Evolutionary conservation across 2,113 vertebrate species (phyloP).

Genomic region (Myocastor coypus): DNA sequence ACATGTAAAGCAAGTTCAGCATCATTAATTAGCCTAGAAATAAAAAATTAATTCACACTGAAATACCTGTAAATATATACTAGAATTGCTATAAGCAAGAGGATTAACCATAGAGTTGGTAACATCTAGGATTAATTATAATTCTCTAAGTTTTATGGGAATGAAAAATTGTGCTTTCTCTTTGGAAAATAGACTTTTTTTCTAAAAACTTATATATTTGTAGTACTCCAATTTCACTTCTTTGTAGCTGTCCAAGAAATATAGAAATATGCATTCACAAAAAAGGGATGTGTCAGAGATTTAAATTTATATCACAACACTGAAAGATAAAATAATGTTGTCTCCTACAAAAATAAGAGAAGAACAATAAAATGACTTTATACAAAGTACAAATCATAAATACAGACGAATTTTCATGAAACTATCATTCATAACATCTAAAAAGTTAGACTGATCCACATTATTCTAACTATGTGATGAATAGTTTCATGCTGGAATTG

Average conservation of each 20-base stretch:
- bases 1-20: not conserved
- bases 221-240: not conserved
- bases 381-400: not conserved
- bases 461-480: not conserved
- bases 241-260: not conserved
- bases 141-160: not conserved
- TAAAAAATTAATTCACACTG: not conserved
- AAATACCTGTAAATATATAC: rapidly evolving
- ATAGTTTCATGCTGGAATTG: not conserved
- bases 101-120: not conserved
- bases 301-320: not conserved
- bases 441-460: not conserved
- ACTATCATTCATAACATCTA: not conserved
- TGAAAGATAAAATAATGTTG: not conserved
- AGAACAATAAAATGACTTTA: not conserved
- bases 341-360: not conserved
- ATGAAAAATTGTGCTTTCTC: not conserved
- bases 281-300: not conserved
- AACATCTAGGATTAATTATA: not conserved
- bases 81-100: not conserved
- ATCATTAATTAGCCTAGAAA: not conserved
- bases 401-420: not conserved
- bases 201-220: not conserved
- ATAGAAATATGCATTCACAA: not conserved
- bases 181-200: not conserved